A percentile compares a stretch with the other conserved stretches of the same genome.
Conservation (phyloP, 2,888 invertebrate species). For the Dolichopus griseipennis region DNA sequence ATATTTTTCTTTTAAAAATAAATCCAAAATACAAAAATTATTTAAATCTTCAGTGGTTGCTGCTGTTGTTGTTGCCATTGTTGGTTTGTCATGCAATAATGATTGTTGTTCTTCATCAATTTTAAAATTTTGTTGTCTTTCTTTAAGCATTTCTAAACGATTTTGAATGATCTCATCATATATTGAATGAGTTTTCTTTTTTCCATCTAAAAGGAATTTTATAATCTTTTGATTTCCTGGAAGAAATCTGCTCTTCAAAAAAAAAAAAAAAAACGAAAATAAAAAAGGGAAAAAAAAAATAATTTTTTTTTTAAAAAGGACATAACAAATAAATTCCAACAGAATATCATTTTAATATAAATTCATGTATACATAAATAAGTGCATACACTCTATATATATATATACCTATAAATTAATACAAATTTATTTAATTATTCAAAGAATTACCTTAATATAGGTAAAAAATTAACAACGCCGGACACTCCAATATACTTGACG, state of each 20-base stretch:
- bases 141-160: conserved; percentile 35
- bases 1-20: conserved; percentile 54
- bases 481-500: conserved; percentile 70
- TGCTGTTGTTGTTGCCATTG: conserved; percentile 19
- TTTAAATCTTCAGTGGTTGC: conserved; percentile 42
- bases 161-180: conserved; percentile 56
- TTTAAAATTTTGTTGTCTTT: conserved; percentile 4
- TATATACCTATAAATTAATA: no score
- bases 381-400: no score
- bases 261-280: background rate
- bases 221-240: conserved; percentile 57
- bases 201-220: conserved; percentile 57
- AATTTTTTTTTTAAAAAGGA: no score
- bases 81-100: background rate
- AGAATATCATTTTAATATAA: background rate
- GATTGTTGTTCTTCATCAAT: background rate
- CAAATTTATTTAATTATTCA: background rate
- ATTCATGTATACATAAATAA: background rate
- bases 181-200: conserved; percentile 60
- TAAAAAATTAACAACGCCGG: conserved; percentile 75
- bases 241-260: conserved; percentile 27
- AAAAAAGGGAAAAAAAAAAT: background rate
- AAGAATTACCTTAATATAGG: conserved; percentile 60
- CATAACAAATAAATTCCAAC: background rate
- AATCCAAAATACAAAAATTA: conserved; percentile 50